Evolutionary conservation across 2,888 invertebrate genomes (phyloP).

Genomic region (Chrysolina oricalcia): DNA sequence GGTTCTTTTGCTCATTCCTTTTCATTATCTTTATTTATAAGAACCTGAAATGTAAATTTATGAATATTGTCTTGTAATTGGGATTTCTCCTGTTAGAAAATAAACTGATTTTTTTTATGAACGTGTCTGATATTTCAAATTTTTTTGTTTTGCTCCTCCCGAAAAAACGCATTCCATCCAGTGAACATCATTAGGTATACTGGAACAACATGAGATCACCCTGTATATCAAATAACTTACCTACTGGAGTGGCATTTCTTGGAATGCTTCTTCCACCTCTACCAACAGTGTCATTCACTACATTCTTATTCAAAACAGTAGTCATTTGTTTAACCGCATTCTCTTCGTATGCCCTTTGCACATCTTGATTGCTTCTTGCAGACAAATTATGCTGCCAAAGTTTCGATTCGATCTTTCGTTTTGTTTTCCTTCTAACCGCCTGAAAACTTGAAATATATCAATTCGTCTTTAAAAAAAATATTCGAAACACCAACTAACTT

Average conservation of each 20-base stretch:
- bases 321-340: slow-evolving; percentile 81
- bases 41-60: too few species aligned
- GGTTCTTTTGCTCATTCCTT: too few species aligned
- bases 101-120: too few species aligned
- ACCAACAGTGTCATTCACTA: slow-evolving; percentile 51
- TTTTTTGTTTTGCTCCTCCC: too few species aligned
- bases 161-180: too few species aligned
- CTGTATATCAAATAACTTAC: slow-evolving; percentile 51
- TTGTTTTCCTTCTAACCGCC: slow-evolving; percentile 49
- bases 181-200: too few species aligned
- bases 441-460: slow-evolving; percentile 31
- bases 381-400: slow-evolving; percentile 85
- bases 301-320: slow-evolving; percentile 74
- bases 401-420: slow-evolving; percentile 71
- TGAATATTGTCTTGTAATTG: too few species aligned
- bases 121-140: too few species aligned
- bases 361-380: slow-evolving; percentile 90
- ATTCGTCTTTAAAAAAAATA: slow-evolving; percentile 5
- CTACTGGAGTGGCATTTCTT: slow-evolving; percentile 64
- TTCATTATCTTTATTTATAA: too few species aligned
- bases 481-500: slow-evolving; percentile 20
- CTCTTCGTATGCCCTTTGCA: slow-evolving; percentile 89
- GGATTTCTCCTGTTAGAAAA: too few species aligned
- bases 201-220: too few species aligned
- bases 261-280: slow-evolving; percentile 39